Evolutionary conservation across 2,888 invertebrate species (phyloP), one percentile per base, ranked within the genome.

Genomic region (Diarsia brunnea): DNA sequence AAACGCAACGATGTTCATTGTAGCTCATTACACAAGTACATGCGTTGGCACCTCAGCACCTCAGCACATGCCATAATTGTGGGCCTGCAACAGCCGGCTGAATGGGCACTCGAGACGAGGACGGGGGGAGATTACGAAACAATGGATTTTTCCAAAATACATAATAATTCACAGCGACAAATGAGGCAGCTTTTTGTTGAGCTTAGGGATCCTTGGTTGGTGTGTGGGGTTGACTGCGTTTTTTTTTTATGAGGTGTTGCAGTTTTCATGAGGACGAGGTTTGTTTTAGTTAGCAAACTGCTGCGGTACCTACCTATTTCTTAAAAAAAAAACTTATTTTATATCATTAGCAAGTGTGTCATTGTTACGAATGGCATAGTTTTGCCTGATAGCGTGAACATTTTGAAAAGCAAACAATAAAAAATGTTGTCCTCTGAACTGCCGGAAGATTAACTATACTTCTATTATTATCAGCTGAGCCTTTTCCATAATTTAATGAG

Each of bases 91-190:
- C 93, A 91, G 91, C 90, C 92, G 73, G 77, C 89, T 91, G 90
- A 89, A 90, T 88, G 88, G 90, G 90, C 93, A 90, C 95, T 95
- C 87, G 88, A 94, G 84, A 91, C 92, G 88, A 95, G 95, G 82
- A 91, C 92, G 82, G 91, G 95, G 95, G 95, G 95, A 94, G 96
- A 96, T 96, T 94, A 95, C 94, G 92, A 96, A 95, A 96, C 96
- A 96, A 96, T 95, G 89, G 94, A 93, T 93, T 95, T 88, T 95
- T 95, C 94, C 95, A 93, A 96, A 96, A 96, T 96, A 96, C 95
- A 96, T 96, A 96, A 96, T 96, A 96, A 95, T 94, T 93, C 94
- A 92, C 92, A 91, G 92, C 95, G 95, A 95, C 95, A 95, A 95
- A 96, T 95, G 95, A 93, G 93, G 92, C 91, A 93, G 94, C 93